Evolutionary conservation across 2,888 invertebrate species (phyloP).

Genomic region (Caenorhabditis sulstoni): DNA sequence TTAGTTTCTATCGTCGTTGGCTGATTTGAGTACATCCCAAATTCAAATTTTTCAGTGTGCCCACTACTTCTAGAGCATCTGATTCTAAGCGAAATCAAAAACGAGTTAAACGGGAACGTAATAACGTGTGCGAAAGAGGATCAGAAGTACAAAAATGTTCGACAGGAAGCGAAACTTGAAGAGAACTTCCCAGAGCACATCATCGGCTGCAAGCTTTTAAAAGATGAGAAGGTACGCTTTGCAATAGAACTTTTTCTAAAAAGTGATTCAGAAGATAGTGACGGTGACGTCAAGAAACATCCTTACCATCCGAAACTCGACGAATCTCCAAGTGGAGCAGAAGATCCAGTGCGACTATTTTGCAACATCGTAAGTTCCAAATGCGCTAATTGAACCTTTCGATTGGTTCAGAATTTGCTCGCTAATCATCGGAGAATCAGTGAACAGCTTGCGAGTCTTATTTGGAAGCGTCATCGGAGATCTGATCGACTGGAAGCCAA

Average conservation of each 20-base stretch:
- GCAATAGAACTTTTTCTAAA: no score
- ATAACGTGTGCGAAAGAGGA: conserved; percentile 36
- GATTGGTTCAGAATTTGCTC: conserved; percentile 45
- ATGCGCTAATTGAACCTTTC: neutral
- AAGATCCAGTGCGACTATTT: conserved; percentile 52
- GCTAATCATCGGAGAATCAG: conserved; percentile 31
- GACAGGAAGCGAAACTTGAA: neutral
- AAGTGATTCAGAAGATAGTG: conserved; percentile 31
- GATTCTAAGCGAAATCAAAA: conserved; percentile 10
- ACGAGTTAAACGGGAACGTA: conserved; percentile 1
- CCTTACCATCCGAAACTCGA: conserved; percentile 26
- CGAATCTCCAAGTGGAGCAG: conserved; percentile 1
- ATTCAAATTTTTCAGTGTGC: neutral
- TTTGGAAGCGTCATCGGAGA: conserved; percentile 55
- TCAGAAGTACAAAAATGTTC: conserved; percentile 23
- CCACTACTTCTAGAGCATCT: conserved; percentile 21
- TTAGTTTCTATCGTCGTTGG: no score
- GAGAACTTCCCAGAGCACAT: conserved; percentile 42
- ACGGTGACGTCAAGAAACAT: conserved; percentile 40
- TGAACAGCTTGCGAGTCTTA: conserved; percentile 8
- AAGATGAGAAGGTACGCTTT: conserved; percentile 5
- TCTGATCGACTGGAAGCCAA: conserved; percentile 45
- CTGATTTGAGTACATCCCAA: no score
- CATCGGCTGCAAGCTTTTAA: conserved; percentile 28
- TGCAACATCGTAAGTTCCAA: conserved; percentile 49